Conservation (phyloP, 2,113 vertebrate genomes). For the Climacteris rufus region DNA sequence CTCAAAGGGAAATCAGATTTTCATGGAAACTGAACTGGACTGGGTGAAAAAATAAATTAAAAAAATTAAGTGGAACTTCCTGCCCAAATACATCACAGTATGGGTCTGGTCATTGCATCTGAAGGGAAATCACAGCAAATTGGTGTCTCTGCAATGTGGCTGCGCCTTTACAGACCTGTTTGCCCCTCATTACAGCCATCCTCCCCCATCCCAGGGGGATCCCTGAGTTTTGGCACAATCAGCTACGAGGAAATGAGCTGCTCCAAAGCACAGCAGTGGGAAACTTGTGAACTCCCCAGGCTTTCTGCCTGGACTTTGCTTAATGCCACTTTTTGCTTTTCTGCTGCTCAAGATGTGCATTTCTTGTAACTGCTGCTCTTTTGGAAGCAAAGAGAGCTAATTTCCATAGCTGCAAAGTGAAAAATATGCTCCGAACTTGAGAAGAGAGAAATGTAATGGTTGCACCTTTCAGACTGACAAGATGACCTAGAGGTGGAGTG, state of each 20-base stretch:
- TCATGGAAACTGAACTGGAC: background rate
- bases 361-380: background rate
- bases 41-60: background rate
- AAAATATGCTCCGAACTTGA: conserved; percentile 17
- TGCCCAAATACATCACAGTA: background rate
- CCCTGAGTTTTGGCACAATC: background rate
- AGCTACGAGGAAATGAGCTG: background rate
- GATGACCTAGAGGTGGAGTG: background rate
- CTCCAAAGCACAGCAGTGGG: background rate
- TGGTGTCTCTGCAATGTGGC: background rate
- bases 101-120: background rate
- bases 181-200: background rate
- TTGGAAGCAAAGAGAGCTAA: conserved; percentile 8
- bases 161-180: background rate
- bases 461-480: conserved; percentile 1
- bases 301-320: background rate
- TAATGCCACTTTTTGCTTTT: background rate
- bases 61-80: background rate
- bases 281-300: background rate
- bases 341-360: background rate
- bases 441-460: background rate
- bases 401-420: conserved; percentile 17
- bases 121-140: background rate
- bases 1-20: background rate
- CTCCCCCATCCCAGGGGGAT: background rate